Evolutionary conservation across 2,888 invertebrate species (phyloP).

Genomic region (Ormyrus rosae): DNA sequence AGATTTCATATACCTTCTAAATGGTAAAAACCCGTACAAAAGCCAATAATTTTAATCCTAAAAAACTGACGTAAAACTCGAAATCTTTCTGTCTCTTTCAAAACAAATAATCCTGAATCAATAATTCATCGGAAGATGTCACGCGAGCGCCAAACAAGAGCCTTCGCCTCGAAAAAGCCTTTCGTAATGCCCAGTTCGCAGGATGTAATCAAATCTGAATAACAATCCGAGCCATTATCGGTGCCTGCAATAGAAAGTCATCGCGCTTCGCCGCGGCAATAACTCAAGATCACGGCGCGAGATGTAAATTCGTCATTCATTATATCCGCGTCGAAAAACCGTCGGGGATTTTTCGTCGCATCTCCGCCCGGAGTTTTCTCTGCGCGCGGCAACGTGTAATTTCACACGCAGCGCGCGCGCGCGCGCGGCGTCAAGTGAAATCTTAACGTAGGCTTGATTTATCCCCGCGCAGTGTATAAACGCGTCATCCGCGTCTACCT

Average conservation of each 20-base stretch:
- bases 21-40: no score
- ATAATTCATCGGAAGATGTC: no score
- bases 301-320: constrained; percentile 21
- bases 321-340: constrained; percentile 10
- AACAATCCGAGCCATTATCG: constrained; percentile 9
- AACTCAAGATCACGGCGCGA: constrained; percentile 24
- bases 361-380: neutral
- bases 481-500: constrained; percentile 49
- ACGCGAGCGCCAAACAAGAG: no score
- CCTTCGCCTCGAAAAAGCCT: neutral
- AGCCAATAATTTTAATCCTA: no score
- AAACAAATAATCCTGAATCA: no score
- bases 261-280: neutral
- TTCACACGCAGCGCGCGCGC: neutral
- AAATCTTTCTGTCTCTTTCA: no score
- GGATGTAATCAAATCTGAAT: constrained; percentile 9
- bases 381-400: neutral
- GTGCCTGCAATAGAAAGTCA: constrained; percentile 14
- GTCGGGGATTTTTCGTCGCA: neutral
- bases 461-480: constrained; percentile 56
- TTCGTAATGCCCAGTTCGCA: constrained; percentile 15
- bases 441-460: constrained; percentile 62
- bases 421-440: constrained; percentile 40
- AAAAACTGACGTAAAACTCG: no score
- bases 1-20: no score